These are phyloP conservation scores for Lontra canadensis DNA, from an alignment of 2,113 vertebrate genomes.

Conservation along the genomic window DNA sequence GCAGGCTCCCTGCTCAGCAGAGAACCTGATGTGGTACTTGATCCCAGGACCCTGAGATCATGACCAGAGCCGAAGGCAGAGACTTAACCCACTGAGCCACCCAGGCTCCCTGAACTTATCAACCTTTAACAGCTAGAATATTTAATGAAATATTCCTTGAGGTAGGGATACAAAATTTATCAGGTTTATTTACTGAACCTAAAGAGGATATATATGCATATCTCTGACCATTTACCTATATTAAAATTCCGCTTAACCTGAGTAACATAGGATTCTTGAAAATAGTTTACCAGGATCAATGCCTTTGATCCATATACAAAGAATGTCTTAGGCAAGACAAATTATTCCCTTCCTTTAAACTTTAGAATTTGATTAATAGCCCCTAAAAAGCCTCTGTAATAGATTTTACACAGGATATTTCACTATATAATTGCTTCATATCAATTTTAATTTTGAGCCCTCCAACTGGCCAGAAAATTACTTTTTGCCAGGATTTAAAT, in stretches of 20 bases:
- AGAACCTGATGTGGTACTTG: too few relatives aligned
- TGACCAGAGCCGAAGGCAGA: too few relatives aligned
- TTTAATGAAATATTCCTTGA: background rate
- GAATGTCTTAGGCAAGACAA: background rate
- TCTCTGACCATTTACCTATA: background rate
- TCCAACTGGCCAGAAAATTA: constrained; percentile 33
- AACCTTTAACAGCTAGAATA: background rate
- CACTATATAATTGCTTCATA: constrained; percentile 41
- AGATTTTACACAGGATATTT: constrained; percentile 34
- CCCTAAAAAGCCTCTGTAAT: constrained; percentile 25
- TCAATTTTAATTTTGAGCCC: constrained; percentile 54
- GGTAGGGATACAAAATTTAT: constrained; percentile 11
- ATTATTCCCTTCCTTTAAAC: constrained; percentile 49
- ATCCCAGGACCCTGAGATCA: too few relatives aligned
- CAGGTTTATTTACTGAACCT: constrained; percentile 21
- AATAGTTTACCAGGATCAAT: background rate
- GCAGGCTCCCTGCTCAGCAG: too few relatives aligned
- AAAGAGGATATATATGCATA: background rate
- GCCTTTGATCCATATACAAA: background rate
- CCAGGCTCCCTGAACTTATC: background rate
- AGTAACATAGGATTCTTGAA: background rate
- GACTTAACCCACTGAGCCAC: too few relatives aligned
- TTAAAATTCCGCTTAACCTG: constrained; percentile 20
- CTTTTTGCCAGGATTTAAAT: constrained; percentile 51
- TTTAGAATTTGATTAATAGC: constrained; percentile 48